Evolutionary conservation across 1,140 invertebrate species (phyloP).

Genomic region (Globodera rostochiensis): DNA sequence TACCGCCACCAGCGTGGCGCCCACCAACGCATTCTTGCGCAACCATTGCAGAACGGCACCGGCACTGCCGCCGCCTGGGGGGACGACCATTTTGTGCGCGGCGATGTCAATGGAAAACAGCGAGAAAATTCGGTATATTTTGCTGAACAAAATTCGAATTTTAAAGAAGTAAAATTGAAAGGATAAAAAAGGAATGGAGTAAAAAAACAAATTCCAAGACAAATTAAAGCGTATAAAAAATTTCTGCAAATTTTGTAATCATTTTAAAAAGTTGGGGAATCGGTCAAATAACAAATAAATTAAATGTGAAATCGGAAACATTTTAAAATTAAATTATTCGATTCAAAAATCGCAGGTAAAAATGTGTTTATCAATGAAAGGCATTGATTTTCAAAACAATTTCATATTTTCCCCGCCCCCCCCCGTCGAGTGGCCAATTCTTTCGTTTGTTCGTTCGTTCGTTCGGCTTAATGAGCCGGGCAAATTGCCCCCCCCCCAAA

Average conservation of each 20-base stretch:
- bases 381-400: constrained; percentile 7
- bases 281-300: background rate
- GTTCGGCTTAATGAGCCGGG: background rate
- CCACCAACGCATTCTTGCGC: constrained; percentile 56
- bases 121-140: background rate
- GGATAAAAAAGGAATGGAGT: too few species aligned
- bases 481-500: background rate
- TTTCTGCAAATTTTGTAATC: too few species aligned
- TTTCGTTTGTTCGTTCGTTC: background rate
- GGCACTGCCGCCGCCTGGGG: constrained; percentile 5
- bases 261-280: too few species aligned
- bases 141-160: too few species aligned
- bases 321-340: background rate
- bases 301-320: background rate
- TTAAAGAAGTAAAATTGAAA: too few species aligned
- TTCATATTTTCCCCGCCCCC: background rate
- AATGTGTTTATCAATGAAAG: background rate
- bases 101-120: background rate
- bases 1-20: constrained; percentile 52
- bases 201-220: too few species aligned
- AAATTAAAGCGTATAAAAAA: too few species aligned
- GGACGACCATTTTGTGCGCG: constrained; percentile 3
- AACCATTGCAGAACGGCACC: constrained; percentile 48
- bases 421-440: background rate
- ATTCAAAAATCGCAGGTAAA: background rate